These are phyloP conservation scores for Drosophila prostipennis DNA, from an alignment of 2,888 invertebrate species.

Conservation along the genomic window DNA sequence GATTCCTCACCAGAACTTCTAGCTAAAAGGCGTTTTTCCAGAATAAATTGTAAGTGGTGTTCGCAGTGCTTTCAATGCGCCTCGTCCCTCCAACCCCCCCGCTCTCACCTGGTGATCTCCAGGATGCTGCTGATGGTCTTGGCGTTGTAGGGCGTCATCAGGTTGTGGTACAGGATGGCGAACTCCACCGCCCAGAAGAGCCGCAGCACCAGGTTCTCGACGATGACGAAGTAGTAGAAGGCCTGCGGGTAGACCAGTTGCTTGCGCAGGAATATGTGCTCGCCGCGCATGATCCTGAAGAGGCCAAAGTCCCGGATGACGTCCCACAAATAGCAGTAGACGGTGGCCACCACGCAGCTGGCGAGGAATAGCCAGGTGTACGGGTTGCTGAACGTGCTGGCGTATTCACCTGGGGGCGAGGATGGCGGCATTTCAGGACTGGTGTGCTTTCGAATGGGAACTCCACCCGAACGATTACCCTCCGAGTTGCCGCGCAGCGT, in stretches of 20 bases:
- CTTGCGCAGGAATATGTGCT: constrained; percentile 94
- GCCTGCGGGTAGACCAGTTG: constrained; percentile 97
- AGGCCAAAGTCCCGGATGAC: constrained; percentile 99
- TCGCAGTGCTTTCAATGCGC: not conserved
- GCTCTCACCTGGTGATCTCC: constrained; percentile 91
- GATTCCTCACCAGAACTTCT: not conserved
- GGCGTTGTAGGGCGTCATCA: constrained; percentile 90
- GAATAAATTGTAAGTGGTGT: not conserved
- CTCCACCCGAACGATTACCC: constrained; percentile 82
- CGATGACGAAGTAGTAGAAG: constrained; percentile 93
- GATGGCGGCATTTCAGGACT: not conserved
- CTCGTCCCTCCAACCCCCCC: not conserved
- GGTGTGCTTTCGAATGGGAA: not conserved
- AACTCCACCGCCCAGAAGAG: constrained; percentile 96
- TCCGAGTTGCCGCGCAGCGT: constrained; percentile 85
- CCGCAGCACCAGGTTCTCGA: constrained; percentile 95
- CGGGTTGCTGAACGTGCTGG: constrained; percentile 88
- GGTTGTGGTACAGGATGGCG: constrained; percentile 90
- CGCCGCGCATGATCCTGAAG: constrained; percentile 93
- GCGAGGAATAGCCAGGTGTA: constrained; percentile 94
- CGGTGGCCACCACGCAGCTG: constrained; percentile 92
- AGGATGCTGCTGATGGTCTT: constrained; percentile 91
- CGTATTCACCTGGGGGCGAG: constrained; percentile 85
- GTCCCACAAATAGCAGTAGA: constrained; percentile 98
- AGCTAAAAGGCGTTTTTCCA: not conserved